Evolutionary conservation across 2,797 vertebrate genomes (phyloP), one percentile per base, ranked within the genome.

Genomic region (Myioborus melanocephalus): DNA sequence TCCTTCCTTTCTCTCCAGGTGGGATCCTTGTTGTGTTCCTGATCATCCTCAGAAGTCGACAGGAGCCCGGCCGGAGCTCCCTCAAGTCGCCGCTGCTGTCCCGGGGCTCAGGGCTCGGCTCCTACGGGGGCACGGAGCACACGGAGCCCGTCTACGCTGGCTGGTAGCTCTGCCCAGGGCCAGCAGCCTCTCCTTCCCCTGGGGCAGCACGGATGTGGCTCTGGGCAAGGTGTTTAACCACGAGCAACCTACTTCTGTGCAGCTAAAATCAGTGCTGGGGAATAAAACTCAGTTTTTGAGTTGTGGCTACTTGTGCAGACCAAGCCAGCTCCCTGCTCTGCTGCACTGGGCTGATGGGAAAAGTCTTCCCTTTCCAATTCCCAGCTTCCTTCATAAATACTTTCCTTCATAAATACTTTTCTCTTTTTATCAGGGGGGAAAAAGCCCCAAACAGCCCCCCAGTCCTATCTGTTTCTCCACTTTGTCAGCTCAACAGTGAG

Each of bases 61-160:
- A 90, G 53, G 98, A 98, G 64, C 61, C 79, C 0, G 97, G 98
- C 53, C 98, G 97, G 95, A 96, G 97, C 47, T 96, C 98, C 1
- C 85, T 98, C 2, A 98, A 98, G 71, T 93, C 98, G 8, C 98
- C 98, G 1, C 44, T 99, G 72, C 90, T 99, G 57, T 85, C 93
- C 17, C 96, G 96, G 88, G 98, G 98, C 49, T 94, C 95, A 6
- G 97, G 83, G 19, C 97, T 96, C 12, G 83, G 93, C 37, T 97
- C 95, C 10, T 99, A 99, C 0, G 98, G 98, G 39, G 97, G 98
- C 13, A 98, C 94, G 0, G 98, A 98, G 81, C 98, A 98, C 56
- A 98, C 97, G 19, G 98, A 99, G 75, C 98, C 99, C 2, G 98
- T 99, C 27, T 99, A 99, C 15, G 98, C 99, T 3, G 99, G 99